These are phyloP conservation scores for Dastarcus helophoroides DNA, from an alignment of 2,888 invertebrate species.

Conservation along the genomic window DNA sequence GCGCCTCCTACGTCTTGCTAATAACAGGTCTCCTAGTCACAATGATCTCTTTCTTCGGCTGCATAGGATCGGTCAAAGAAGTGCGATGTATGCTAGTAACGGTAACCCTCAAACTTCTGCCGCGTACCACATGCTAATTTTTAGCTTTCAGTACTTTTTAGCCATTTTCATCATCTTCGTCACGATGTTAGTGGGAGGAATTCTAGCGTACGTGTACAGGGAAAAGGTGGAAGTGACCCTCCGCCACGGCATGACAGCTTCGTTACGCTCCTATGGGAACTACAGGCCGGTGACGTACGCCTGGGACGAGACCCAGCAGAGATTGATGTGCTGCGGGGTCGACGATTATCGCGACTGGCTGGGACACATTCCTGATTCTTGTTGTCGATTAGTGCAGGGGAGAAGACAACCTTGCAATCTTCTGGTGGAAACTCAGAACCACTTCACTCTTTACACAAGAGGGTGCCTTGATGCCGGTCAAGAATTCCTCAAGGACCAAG, in stretches of 20 bases:
- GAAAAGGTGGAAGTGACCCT: slow-evolving; percentile 68
- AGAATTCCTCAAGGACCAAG: slow-evolving; percentile 63
- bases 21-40: slow-evolving; percentile 72
- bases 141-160: slow-evolving; percentile 69
- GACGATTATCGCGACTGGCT: slow-evolving; percentile 66
- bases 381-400: slow-evolving; percentile 55
- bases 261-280: slow-evolving; percentile 62
- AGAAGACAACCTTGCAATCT: slow-evolving; percentile 47
- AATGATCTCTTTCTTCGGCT: slow-evolving; percentile 80
- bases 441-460: slow-evolving; percentile 53
- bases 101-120: slow-evolving; percentile 48
- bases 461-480: slow-evolving; percentile 68
- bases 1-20: slow-evolving; percentile 74
- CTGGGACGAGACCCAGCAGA: slow-evolving; percentile 80
- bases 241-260: slow-evolving; percentile 65
- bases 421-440: slow-evolving; percentile 39
- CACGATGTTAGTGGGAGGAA: slow-evolving; percentile 81
- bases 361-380: slow-evolving; percentile 60
- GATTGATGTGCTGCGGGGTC: slow-evolving; percentile 78
- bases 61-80: slow-evolving; percentile 88
- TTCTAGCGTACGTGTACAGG: slow-evolving; percentile 82
- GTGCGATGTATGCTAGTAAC: slow-evolving; percentile 86
- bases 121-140: too few relatives aligned
- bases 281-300: slow-evolving; percentile 60
- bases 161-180: slow-evolving; percentile 80